Base-by-base conservation (phyloP, 2,797 vertebrate species). In the Salarias fasciatus region DNA sequence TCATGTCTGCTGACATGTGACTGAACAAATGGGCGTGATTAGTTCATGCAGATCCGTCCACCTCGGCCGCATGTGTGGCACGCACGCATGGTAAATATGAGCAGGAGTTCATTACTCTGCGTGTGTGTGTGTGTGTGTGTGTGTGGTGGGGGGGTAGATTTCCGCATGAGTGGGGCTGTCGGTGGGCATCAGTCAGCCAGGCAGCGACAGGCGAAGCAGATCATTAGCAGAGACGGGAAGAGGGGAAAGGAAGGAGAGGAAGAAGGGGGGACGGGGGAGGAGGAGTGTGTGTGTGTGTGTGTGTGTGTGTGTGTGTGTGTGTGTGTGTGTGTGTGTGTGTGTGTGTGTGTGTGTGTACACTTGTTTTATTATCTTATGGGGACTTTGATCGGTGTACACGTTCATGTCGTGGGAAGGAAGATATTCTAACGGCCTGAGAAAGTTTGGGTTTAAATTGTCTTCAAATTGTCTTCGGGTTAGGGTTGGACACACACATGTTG, bases 161-260 rank as follows among this genome's bases (percentile, higher is more conserved):
- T 91, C 82, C 51, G 73, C 82, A 85, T 91, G 88, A 92, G 88
- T 84, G 89, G 68, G 67, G 64, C 84, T 89, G 80, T 87, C 80
- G 85, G 75, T 84, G 75, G 73, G 80, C 80, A 87, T 87, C 84
- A 88, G 82, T 88, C 85, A 90, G 80, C 76, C 67, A 83, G 79
- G 77, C 80, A 80, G 72, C 72, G 82, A 86, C 83, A 87, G 84
- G 77, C 81, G 53, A 79, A 86, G 82, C 80, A 74, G 84, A 87
- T 87, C 85, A 86, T 87, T 87, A 86, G 83, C 72, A 74, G 76
- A 86, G 84, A 88, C 77, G 28, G 42, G 63, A 77, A 53, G 65
- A 36, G 75, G 75, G 42, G 64, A 66, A 64, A 41, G 54, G 73
- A 62, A 46, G 48, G 69, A 63, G 49, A 69, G 67, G 58, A 56